Percentiles rank a stretch among this genome's conserved stretches.
Evolutionary conservation across 2,888 invertebrate species (phyloP).

Genomic region (Eilema caniola): DNA sequence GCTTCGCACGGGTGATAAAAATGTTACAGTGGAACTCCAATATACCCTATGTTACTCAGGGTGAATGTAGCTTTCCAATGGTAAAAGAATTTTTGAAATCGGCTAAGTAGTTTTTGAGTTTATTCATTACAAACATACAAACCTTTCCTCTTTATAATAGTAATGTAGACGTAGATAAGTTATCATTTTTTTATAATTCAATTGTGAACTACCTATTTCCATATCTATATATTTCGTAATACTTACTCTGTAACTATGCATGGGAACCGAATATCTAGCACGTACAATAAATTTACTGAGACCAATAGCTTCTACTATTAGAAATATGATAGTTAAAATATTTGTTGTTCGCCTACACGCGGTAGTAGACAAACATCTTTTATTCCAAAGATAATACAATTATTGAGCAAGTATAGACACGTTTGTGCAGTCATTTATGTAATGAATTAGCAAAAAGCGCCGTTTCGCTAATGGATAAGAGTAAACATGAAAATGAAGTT

Average conservation of each 20-base stretch:
- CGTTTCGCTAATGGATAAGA: not conserved
- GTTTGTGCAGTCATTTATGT: not conserved
- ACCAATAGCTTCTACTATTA: constrained; percentile 68
- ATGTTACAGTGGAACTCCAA: no score
- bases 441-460: not conserved
- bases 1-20: no score
- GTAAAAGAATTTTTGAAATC: no score
- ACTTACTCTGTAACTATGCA: constrained; percentile 40
- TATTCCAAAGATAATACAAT: constrained; percentile 18
- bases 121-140: no score
- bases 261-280: constrained; percentile 60
- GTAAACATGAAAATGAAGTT: no score
- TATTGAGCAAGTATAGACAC: constrained; percentile 1
- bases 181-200: no score
- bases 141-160: no score
- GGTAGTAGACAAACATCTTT: constrained; percentile 22
- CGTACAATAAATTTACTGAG: constrained; percentile 66
- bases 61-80: no score
- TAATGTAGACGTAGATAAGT: no score
- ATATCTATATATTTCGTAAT: constrained; percentile 31
- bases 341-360: constrained; percentile 37
- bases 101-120: no score
- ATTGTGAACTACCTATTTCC: constrained; percentile 23
- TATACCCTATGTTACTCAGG: no score
- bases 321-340: constrained; percentile 37